Conservation (phyloP, 2,113 vertebrate genomes). For the Vulpes ferrilata region DNA sequence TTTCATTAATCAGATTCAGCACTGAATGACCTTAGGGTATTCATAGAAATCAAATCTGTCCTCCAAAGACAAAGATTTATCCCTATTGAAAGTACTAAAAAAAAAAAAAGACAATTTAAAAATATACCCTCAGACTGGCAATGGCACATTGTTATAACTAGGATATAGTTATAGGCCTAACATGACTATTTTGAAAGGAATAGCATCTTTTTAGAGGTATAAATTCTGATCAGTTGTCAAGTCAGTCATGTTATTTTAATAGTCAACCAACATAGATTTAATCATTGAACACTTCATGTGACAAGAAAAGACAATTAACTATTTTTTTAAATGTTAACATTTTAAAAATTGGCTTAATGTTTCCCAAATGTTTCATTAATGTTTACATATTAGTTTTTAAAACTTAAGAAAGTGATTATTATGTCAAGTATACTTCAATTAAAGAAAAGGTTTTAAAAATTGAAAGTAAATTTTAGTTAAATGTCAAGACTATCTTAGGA, state of each 20-base stretch:
- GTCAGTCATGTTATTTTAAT: not conserved
- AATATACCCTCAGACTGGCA: not conserved
- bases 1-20: constrained; percentile 14
- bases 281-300: not conserved
- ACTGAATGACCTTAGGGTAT: not conserved
- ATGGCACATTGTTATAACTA: not conserved
- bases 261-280: not conserved
- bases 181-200: not conserved
- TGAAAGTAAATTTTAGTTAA: constrained; percentile 31
- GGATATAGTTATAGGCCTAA: not conserved
- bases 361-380: not conserved
- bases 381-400: constrained; percentile 4
- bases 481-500: not conserved
- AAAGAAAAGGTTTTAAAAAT: not conserved
- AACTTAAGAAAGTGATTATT: not conserved
- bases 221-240: not conserved
- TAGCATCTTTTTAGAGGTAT: not conserved
- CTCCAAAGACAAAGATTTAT: not conserved
- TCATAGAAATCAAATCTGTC: constrained; percentile 18
- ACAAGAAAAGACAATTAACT: not conserved
- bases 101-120: not conserved
- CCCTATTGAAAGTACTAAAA: not conserved
- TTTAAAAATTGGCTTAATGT: constrained; percentile 20
- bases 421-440: not conserved
- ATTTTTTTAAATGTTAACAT: not conserved